These are phyloP conservation scores for Sepioteuthis lessoniana DNA, from an alignment of 2,888 invertebrate genomes.

Conservation along the genomic window DNA sequence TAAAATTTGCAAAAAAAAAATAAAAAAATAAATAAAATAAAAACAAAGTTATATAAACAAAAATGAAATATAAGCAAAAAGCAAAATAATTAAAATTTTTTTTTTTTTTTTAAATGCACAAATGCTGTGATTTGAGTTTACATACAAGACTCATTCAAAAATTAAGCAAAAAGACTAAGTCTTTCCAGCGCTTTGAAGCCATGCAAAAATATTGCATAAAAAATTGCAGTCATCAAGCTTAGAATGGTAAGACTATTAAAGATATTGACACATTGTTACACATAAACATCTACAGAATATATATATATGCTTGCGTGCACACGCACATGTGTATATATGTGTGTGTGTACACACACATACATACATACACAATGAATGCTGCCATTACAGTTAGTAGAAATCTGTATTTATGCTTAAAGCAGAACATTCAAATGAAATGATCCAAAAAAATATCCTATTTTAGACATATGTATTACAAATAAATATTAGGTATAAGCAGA, in stretches of 20 bases:
- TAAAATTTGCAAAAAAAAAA: not conserved
- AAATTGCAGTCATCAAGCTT: slow-evolving; percentile 33
- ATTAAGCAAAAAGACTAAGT: not conserved
- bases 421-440: too few relatives aligned
- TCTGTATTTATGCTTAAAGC: not conserved
- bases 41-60: not conserved
- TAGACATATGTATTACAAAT: not conserved
- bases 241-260: not conserved
- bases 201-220: not conserved
- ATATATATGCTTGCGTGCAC: not conserved
- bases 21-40: not conserved
- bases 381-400: not conserved
- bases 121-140: not conserved
- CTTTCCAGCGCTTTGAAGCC: not conserved
- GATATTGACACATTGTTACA: not conserved
- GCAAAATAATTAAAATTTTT: not conserved
- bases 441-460: not conserved
- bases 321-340: not conserved
- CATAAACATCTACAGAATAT: not conserved
- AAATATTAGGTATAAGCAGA: not conserved
- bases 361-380: not conserved
- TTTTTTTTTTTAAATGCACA: not conserved
- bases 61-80: not conserved
- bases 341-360: too few relatives aligned
- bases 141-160: not conserved